phyloP scores from a whole-genome alignment of 2,797 vertebrate species.

The Falco rusticolus region DNA sequence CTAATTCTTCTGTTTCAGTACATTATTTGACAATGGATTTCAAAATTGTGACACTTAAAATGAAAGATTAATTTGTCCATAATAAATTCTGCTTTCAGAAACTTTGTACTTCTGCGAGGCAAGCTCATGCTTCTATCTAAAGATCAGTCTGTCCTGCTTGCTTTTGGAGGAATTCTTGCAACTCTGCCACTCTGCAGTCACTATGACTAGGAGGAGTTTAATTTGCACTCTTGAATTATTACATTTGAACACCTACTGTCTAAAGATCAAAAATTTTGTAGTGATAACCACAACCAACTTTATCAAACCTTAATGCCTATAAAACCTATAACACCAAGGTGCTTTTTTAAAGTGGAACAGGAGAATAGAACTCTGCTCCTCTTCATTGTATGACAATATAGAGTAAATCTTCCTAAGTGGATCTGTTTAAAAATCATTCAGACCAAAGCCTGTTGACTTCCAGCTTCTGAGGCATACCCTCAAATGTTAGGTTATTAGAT shows the following conservation, averaged over 20 bases:
- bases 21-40: not conserved
- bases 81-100: not conserved
- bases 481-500: not conserved
- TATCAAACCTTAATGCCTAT: not conserved
- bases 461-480: not conserved
- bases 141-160: not conserved
- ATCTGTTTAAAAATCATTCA: not conserved
- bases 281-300: not conserved
- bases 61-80: not conserved
- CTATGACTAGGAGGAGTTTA: not conserved
- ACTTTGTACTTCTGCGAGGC: not conserved
- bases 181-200: not conserved
- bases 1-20: not conserved
- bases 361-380: not conserved
- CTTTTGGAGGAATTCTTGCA: not conserved
- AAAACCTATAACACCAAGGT: not conserved
- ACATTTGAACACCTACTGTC: not conserved
- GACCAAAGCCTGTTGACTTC: not conserved
- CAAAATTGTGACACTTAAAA: not conserved
- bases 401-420: not conserved
- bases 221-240: not conserved
- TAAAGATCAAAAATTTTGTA: not conserved
- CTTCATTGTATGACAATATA: not conserved
- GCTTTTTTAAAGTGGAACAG: not conserved
- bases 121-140: not conserved